Percentiles rank a stretch among this genome's conserved stretches.
Evolutionary conservation across 2,888 invertebrate genomes (phyloP).

Genomic region (Drosophila buzzatii): DNA sequence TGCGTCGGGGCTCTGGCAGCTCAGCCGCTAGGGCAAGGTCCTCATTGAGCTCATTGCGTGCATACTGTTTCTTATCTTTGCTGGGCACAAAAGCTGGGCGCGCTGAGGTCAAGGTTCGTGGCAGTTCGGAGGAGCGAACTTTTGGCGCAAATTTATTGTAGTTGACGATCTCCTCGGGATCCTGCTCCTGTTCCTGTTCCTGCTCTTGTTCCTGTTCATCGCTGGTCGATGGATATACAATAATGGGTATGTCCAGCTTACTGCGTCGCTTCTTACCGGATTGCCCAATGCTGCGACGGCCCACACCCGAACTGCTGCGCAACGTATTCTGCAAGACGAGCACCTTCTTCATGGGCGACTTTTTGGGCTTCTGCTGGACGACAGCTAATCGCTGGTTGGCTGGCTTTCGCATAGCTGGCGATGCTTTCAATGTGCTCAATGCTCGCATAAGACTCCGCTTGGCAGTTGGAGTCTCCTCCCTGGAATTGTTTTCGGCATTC

Average conservation of each 20-base stretch:
- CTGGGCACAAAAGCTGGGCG: neutral
- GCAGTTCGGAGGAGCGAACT: slow-evolving; percentile 52
- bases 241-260: slow-evolving; percentile 43
- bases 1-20: slow-evolving; percentile 42
- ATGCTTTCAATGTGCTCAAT: slow-evolving; percentile 65
- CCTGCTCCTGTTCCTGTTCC: slow-evolving; percentile 11
- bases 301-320: slow-evolving; percentile 72
- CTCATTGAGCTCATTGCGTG: neutral
- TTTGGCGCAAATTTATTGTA: slow-evolving; percentile 44
- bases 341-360: slow-evolving; percentile 69
- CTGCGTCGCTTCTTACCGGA: slow-evolving; percentile 66
- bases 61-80: neutral
- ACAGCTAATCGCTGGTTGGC: slow-evolving; percentile 25
- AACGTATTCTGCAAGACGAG: slow-evolving; percentile 78
- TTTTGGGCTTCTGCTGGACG: slow-evolving; percentile 40
- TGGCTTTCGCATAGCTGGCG: slow-evolving; percentile 43
- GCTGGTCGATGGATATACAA: neutral
- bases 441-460: slow-evolving; percentile 81
- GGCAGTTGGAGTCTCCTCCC: slow-evolving; percentile 58
- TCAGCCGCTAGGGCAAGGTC: neutral
- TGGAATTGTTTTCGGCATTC: slow-evolving; percentile 28
- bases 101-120: neutral
- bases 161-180: slow-evolving; percentile 22
- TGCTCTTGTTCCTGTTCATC: slow-evolving; percentile 36
- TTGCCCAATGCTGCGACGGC: slow-evolving; percentile 61